A percentile compares a stretch with the other conserved stretches of the same genome.
These are phyloP conservation scores for Pipistrellus kuhlii DNA, from an alignment of 2,797 vertebrate genomes.

Conservation along the genomic window DNA sequence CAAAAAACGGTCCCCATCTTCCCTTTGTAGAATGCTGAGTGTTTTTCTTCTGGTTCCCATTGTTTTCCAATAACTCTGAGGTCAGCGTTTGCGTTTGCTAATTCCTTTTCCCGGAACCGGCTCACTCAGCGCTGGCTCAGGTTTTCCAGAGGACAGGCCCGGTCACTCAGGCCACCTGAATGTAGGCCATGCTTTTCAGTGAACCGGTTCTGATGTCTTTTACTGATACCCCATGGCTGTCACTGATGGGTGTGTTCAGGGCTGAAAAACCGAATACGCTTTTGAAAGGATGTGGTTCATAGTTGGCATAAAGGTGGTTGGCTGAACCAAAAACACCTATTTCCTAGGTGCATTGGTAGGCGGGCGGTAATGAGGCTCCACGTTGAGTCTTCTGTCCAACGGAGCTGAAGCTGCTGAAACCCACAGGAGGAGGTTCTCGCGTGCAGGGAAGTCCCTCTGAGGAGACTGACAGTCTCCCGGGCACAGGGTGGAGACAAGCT, in stretches of 20 bases:
- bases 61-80: neutral
- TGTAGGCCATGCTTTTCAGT: neutral
- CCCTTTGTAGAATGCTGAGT: neutral
- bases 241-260: neutral
- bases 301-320: neutral
- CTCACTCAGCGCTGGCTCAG: neutral
- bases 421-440: neutral
- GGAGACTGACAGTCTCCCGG: slow-evolving; percentile 28
- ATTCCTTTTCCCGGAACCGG: slow-evolving; percentile 43
- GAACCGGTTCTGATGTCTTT: neutral
- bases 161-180: neutral
- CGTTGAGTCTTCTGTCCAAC: neutral
- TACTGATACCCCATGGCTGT: neutral
- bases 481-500: neutral
- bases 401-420: slow-evolving; percentile 45
- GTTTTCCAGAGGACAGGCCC: slow-evolving; percentile 12
- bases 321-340: neutral
- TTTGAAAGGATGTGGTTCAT: neutral
- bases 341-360: neutral
- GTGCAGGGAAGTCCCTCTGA: neutral
- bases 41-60: neutral
- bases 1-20: neutral
- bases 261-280: neutral
- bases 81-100: slow-evolving; percentile 42
- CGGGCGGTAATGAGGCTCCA: slow-evolving; percentile 49